Evolutionary conservation across 2,113 vertebrate species (phyloP).

Genomic region (Dasyprocta punctata): DNA sequence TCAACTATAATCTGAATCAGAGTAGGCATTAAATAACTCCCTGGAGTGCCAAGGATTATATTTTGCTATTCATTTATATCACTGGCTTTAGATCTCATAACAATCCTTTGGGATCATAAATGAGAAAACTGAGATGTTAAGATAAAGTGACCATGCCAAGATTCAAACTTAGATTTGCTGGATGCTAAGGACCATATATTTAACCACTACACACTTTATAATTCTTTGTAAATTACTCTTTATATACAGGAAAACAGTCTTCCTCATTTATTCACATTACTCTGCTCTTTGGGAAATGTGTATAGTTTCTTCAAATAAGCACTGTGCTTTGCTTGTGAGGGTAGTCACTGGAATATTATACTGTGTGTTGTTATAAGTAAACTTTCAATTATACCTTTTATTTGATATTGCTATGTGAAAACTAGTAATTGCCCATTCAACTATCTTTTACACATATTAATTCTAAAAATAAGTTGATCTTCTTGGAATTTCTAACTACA

Average conservation of each 20-base stretch:
- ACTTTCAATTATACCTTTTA: not conserved
- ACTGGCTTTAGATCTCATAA: not conserved
- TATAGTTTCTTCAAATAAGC: not conserved
- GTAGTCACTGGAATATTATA: not conserved
- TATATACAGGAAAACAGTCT: not conserved
- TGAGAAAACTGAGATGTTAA: slow-evolving; percentile 8
- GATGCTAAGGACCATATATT: not conserved
- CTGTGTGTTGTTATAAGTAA: not conserved
- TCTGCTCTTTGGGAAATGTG: not conserved
- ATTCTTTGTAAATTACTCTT: slow-evolving; percentile 46
- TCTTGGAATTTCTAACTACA: not conserved
- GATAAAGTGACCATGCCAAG: not conserved
- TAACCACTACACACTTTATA: not conserved
- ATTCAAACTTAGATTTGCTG: not conserved
- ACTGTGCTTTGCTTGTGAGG: not conserved
- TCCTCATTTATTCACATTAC: not conserved
- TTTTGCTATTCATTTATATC: not conserved
- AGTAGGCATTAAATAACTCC: not conserved
- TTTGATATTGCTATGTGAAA: not conserved
- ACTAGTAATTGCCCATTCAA: not conserved
- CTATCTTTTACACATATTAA: not conserved
- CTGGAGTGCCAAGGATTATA: not conserved
- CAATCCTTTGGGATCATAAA: not conserved
- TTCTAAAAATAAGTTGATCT: not conserved
- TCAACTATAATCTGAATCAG: not conserved